phyloP scores from a whole-genome alignment of 2,113 vertebrate species.

The Climacteris rufus region DNA sequence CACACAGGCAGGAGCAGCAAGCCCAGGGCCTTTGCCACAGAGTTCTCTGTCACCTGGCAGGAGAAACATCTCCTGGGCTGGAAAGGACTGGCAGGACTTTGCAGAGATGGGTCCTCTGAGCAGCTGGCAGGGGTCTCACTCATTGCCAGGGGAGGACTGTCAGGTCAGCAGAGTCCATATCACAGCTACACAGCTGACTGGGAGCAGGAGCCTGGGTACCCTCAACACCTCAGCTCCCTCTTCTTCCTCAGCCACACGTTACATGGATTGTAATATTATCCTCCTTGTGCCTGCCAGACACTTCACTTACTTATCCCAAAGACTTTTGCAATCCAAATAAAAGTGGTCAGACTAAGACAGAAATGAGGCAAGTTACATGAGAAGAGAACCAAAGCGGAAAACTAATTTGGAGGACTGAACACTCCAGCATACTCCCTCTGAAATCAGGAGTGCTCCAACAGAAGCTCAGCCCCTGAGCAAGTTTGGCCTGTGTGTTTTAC shows the following conservation, averaged over 20 bases:
- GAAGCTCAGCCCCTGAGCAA: not conserved
- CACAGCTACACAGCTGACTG: not conserved
- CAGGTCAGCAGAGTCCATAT: not conserved
- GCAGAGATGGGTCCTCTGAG: not conserved
- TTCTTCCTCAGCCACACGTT: not conserved
- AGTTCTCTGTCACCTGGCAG: not conserved
- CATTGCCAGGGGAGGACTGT: not conserved
- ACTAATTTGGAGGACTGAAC: not conserved
- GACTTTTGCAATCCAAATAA: not conserved
- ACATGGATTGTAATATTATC: not conserved
- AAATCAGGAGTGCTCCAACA: not conserved
- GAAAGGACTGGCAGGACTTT: not conserved
- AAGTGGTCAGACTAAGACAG: not conserved
- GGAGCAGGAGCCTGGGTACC: not conserved
- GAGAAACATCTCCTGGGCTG: not conserved
- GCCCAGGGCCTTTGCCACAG: not conserved
- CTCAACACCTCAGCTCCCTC: not conserved
- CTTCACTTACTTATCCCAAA: not conserved
- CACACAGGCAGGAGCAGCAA: not conserved
- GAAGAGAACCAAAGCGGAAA: not conserved
- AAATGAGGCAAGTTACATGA: not conserved
- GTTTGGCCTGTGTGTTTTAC: not conserved
- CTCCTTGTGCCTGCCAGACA: not conserved
- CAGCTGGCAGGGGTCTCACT: not conserved
- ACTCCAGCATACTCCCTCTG: not conserved